Base-by-base conservation (phyloP, 1,140 invertebrate genomes). In the Lerema accius region DNA sequence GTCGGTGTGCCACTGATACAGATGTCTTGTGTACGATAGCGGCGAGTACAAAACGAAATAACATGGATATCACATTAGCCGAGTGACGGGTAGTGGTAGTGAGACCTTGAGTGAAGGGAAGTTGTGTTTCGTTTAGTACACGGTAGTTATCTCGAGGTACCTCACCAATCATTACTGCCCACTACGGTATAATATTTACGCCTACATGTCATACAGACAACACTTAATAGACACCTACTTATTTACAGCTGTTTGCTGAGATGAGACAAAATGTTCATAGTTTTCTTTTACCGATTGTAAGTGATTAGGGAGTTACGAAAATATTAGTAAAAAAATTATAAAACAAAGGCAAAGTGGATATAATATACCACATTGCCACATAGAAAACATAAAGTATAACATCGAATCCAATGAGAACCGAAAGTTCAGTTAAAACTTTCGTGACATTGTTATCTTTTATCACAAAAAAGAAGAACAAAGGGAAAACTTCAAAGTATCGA, bases 31-130 rank as follows among this genome's bases (percentile, higher is more conserved):
- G 58, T 39, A 71, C 76, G 86, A 89, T 89, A 89, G 83, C 86
- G 84, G 82, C 78, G 58, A 59, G 67, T 73, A 84, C 80, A 76
- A 81, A 84, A 84, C 80, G 80, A 73, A 78, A 55, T 71, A 74
- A 84, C 85, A 88, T 76, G 86, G 82, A 86, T 84, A 84, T 84
- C 86, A 89, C 86, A 89, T 89, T 89, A 89, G 78, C 61, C 71
- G 73, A 74, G 67, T 73, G 73, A 78, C 72, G 69, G 69, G 67
- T 73, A 76, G 71, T 73, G 59, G n/a, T n/a, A n/a, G n/a, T n/a
- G n/a, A 73, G 65, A 69, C 71, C 73, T 72, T 71, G 63, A 71
- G 65, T 70, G 58, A 67, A 71, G 66, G 63, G 68, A 73, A 67
- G 74, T 69, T 74, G 56, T 68, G 48, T 67, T 69, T 66, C 67